Base-by-base conservation (phyloP, 2,888 invertebrate species). In the Cheilosia vernalis region DNA sequence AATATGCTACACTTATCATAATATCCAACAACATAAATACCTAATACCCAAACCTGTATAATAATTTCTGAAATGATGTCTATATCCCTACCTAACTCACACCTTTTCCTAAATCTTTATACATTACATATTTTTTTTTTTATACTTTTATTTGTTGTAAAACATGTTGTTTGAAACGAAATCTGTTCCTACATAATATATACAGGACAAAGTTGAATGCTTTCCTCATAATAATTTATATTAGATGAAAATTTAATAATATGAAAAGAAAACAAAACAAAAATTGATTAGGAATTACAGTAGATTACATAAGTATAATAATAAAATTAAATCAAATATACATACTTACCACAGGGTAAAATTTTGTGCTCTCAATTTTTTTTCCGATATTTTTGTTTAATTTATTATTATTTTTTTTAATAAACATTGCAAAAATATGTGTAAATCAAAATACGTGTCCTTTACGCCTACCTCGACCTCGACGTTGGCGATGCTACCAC, bases 401-500 rank as follows among this genome's bases (percentile, higher is more conserved):
- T n/a, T 74, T 58, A 66, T 60, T 9, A 30, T 30, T 49, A 51
- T 53, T 81, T 70, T 80, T 79, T 86, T 86, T 80, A 84, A 73
- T 80, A 55, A 73, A 51, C 63, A 69, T 74, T 74, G 64, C 74
- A 79, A 84, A 84, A 74, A 72, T 78, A 66, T 78, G 49, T 73
- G 78, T 78, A 73, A 79, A 84, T 80, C 74, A 74, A 74, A 37
- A 70, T 69, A 74, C 87, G 87, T 87, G 87, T 88, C 89, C 88
- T 87, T 88, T 89, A 87, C 89, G 90, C 90, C 90, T 92, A 92
- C 90, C 91, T 90, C 89, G 91, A 92, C 90, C 91, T 90, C 89
- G 91, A 89, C 88, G 91, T 88, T 88, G 92, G 92, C 87, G 92
- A 89, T 78, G 91, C 89, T 88, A 92, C 91, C 89, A 90, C 91